Percentiles rank a stretch among this genome's conserved stretches.
phyloP scores from a whole-genome alignment of 2,888 invertebrate genomes.

The Litoditis marina region DNA sequence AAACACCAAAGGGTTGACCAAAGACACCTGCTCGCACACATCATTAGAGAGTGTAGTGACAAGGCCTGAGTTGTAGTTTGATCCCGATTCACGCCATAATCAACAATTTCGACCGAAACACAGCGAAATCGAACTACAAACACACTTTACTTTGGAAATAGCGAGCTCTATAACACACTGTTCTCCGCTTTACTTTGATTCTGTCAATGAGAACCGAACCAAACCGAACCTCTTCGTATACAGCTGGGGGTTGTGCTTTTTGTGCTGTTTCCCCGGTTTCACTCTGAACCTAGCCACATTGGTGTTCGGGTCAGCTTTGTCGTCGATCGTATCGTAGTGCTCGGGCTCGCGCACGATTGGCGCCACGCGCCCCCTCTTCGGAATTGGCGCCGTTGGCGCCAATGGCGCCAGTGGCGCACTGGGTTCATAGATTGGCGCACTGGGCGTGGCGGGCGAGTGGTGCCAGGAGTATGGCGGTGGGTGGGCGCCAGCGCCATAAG shows the following conservation, averaged over 20 bases:
- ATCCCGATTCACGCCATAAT: too few species aligned
- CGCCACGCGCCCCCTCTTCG: not conserved
- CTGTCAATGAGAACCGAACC: too few species aligned
- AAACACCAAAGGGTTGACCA: too few species aligned
- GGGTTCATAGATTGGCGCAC: constrained; percentile 1
- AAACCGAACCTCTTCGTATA: constrained; percentile 38
- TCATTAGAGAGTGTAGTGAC: too few species aligned
- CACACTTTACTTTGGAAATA: too few species aligned
- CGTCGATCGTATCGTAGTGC: constrained; percentile 12
- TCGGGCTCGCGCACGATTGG: constrained; percentile 1
- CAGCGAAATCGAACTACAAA: too few species aligned
- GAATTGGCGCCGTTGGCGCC: constrained; percentile 9
- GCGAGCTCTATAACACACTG: too few species aligned
- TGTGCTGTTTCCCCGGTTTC: constrained; percentile 14
- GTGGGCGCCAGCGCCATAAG: not conserved
- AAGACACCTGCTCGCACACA: too few species aligned
- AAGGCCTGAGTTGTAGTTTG: too few species aligned
- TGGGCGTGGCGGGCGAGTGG: not conserved
- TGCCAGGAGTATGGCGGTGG: constrained; percentile 13
- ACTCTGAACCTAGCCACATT: constrained; percentile 12
- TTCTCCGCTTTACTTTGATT: not conserved
- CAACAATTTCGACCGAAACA: too few species aligned
- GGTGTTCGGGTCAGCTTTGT: not conserved
- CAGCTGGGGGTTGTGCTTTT: constrained; percentile 38
- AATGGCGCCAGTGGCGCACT: not conserved